These are phyloP conservation scores for Bostrychus sinensis DNA, from an alignment of 2,113 vertebrate genomes.

Conservation along the genomic window DNA sequence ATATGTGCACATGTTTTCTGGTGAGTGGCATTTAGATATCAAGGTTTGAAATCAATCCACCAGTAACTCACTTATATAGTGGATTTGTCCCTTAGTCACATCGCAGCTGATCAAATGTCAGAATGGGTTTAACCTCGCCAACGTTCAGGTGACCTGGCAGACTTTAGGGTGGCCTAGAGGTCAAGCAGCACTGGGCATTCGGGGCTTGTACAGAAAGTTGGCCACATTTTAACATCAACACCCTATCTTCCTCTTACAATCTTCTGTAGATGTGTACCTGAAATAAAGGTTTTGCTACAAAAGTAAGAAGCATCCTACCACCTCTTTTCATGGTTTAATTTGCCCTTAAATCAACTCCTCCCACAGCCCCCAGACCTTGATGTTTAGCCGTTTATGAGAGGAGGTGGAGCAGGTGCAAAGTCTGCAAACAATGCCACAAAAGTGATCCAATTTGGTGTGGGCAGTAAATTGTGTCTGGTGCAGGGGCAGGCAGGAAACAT, in stretches of 20 bases:
- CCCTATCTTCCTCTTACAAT: slow-evolving; percentile 7
- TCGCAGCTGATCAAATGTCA: slow-evolving; percentile 34
- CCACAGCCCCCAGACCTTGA: slow-evolving; percentile 33
- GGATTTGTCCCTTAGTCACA: slow-evolving; percentile 24
- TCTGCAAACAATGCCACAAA: slow-evolving; percentile 61
- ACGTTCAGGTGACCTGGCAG: slow-evolving; percentile 9
- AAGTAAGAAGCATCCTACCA: slow-evolving; percentile 3
- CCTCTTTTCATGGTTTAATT: slow-evolving; percentile 50
- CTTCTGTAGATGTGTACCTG: not conserved
- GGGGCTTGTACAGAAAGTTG: slow-evolving; percentile 8
- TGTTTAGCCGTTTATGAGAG: slow-evolving; percentile 63
- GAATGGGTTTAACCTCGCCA: slow-evolving; percentile 31
- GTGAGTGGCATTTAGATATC: slow-evolving; percentile 10
- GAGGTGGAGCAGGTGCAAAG: slow-evolving; percentile 69
- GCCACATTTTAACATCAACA: not conserved
- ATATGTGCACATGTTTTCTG: slow-evolving; percentile 8
- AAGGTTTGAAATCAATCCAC: slow-evolving; percentile 15
- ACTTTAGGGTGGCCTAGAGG: not conserved
- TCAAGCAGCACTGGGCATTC: slow-evolving; percentile 18
- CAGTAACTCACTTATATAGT: slow-evolving; percentile 17
- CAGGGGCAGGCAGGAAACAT: slow-evolving; percentile 45
- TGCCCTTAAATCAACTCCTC: slow-evolving; percentile 61
- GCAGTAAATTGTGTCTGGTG: slow-evolving; percentile 72
- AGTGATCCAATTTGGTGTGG: slow-evolving; percentile 74
- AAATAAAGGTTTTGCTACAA: slow-evolving; percentile 3